Evolutionary conservation across 2,888 invertebrate genomes (phyloP), one percentile per base, ranked within the genome.

Genomic region (Drosophila melanocephala): DNA sequence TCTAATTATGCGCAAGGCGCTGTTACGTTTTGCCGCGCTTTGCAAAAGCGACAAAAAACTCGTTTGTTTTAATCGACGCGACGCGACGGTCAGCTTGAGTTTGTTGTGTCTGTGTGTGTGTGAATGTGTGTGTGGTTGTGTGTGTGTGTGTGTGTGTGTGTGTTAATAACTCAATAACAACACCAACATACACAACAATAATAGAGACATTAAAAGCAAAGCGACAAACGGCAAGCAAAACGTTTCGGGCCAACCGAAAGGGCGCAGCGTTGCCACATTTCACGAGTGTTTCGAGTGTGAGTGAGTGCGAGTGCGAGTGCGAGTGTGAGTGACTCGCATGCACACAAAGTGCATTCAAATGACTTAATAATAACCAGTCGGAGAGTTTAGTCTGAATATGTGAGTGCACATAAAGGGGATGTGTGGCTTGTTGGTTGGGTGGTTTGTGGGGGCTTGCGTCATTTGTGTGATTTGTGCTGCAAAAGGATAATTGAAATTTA

Each of bases 401-500:
- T 39, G 32, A 56, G 28, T 42, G 58, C 77, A 75, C 79, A 84
- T 89, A 16, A 47, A 14, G 47, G 47, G 39, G 19, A 39, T 39
- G 39, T 19, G 10, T 22, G 22, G 22, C 37, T 22, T 1, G 22
- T 47, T 26, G 47, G 14, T 2, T 22, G 7, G 26, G 0, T 22
- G 7, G 14, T 5, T 5, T 14, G 14, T 14, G 22, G 22, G 1
- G 47, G 22, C 4, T 26, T 16, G 26, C 47, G 47, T 47, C 47
- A 47, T 60, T 57, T 73, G 57, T 74, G 70, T 82, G 81, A 81
- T 79, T 82, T 76, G 78, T 81, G 76, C 75, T 76, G 87, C 87
- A 84, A 88, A 83, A 83, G 83, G 84, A 84, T 93, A 93, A 93
- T 93, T 93, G 93, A 93, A 92, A 93, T 93, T 93, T 93, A 93